Percentiles rank a stretch among this genome's conserved stretches.
These are phyloP conservation scores for Aspidiotus rigidus DNA, from an alignment of 2,888 invertebrate species.

Conservation along the genomic window DNA sequence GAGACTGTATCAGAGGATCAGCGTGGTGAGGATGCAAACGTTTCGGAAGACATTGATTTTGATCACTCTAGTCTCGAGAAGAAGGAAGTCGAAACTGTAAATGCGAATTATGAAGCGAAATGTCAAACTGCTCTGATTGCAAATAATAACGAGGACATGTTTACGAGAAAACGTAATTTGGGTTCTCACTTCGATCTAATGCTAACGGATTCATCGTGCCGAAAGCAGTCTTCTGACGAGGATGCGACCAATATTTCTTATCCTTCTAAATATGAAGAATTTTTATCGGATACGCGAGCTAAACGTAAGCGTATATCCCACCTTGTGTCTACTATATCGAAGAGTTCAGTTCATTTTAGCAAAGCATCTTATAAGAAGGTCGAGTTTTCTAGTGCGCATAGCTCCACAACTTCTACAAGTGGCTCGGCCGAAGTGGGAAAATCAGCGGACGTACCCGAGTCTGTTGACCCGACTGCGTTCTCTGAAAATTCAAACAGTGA, in stretches of 20 bases:
- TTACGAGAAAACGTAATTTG: background rate
- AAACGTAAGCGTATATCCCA: constrained; percentile 5
- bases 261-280: background rate
- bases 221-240: background rate
- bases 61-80: background rate
- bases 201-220: background rate
- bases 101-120: too few relatives aligned
- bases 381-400: too few relatives aligned
- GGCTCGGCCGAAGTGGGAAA: too few relatives aligned
- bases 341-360: too few relatives aligned
- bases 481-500: too few relatives aligned
- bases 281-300: background rate
- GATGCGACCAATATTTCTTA: background rate
- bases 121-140: background rate
- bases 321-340: background rate
- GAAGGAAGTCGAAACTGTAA: background rate
- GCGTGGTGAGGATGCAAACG: constrained; percentile 13
- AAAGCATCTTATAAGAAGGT: too few relatives aligned
- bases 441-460: too few relatives aligned
- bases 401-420: too few relatives aligned
- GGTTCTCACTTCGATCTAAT: background rate
- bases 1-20: constrained; percentile 20
- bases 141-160: background rate
- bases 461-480: too few relatives aligned
- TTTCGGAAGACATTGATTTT: constrained; percentile 32